Evolutionary conservation across 1,140 invertebrate genomes (phyloP), one percentile per base, ranked within the genome.

Genomic region (Anoplophora glabripennis): DNA sequence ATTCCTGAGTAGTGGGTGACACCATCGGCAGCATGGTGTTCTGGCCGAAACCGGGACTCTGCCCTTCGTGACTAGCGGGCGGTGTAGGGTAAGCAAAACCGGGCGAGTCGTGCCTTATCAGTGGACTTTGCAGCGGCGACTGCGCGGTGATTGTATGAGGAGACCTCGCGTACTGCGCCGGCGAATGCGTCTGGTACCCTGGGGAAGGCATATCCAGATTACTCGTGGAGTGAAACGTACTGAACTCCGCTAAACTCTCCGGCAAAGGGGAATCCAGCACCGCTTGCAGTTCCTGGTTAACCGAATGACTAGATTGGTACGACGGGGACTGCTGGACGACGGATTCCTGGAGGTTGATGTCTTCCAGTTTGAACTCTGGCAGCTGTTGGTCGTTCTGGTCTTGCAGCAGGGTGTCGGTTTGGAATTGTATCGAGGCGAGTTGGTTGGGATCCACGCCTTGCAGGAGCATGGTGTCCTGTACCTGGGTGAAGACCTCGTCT

Each of bases 21-120:
- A 77, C 68, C 67, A 78, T 68, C n/a, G 76, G 76, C 4, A 78
- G 64, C 41, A 70, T 66, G 1, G 73, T 66, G 42, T 72, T 75
- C 55, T 78, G 78, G 21, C 74, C 74, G 54, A 81, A 79, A 28
- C 78, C 79, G 7, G 84, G 84, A 57, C 83, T 85, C 61, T 85
- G 82, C 12, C 88, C 89, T 75, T 92, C 90, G 64, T 91, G 89
- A 64, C 89, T 91, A 0, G 89, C 89, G 11, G 89, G 89, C 46
- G 89, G 89, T 3, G 90, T 91, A 8, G 90, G 89, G 74, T 92
- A 92, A 8, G 89, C 86, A 62, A 89, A 84, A 56, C 84, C 86
- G 12, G 84, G 84, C 55, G 82, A 80, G 66, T 83, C 80, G 67
- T 81, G 82, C 59, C 80, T 73, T 4, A 81, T 80, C 4, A 86